Evolutionary conservation across 2,797 vertebrate genomes (phyloP).

Genomic region (Mus minutoides): DNA sequence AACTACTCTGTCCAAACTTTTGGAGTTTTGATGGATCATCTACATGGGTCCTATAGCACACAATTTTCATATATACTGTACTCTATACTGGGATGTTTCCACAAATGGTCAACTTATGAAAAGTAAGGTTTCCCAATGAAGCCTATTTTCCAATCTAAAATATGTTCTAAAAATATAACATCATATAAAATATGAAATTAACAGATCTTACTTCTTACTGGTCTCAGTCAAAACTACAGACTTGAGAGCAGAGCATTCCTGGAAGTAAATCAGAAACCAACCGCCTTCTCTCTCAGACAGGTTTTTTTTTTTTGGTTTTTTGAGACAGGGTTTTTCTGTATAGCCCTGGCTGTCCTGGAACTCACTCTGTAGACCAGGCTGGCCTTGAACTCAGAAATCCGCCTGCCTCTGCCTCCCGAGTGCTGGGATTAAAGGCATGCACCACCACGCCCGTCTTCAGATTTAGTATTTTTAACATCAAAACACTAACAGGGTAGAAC

Average conservation of each 20-base stretch:
- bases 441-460: too few relatives aligned
- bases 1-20: background rate
- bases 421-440: too few relatives aligned
- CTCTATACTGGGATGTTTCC: background rate
- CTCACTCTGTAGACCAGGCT: too few relatives aligned
- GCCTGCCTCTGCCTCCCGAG: too few relatives aligned
- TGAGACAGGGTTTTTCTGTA: too few relatives aligned
- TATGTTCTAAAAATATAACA: background rate
- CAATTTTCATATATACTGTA: background rate
- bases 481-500: background rate
- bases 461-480: too few relatives aligned
- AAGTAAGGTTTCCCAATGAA: slow-evolving; percentile 3
- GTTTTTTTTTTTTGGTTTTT: too few relatives aligned
- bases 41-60: background rate
- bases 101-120: background rate
- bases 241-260: background rate
- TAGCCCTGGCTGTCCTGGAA: too few relatives aligned
- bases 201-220: background rate
- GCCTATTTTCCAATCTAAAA: background rate
- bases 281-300: slow-evolving; percentile 21
- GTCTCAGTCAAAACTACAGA: background rate
- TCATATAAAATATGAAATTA: background rate
- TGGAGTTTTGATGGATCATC: background rate
- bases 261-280: slow-evolving; percentile 31
- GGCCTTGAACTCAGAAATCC: too few relatives aligned